phyloP scores from a whole-genome alignment of 2,113 vertebrate genomes.

The Falco punctatus region DNA sequence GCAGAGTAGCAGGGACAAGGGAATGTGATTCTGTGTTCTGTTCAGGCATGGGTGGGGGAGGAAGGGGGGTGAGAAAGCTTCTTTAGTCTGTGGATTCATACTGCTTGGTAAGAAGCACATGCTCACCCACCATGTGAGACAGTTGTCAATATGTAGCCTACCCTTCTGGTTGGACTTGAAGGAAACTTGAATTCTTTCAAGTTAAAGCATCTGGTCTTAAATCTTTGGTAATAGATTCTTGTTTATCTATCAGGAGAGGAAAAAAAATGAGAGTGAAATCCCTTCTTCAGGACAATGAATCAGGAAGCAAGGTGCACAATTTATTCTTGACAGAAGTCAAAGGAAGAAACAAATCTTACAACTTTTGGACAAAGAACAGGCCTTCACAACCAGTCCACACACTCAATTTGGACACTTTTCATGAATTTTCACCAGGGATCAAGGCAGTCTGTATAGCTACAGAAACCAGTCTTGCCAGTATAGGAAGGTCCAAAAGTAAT shows the following conservation, averaged over 20 bases:
- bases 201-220: not conserved
- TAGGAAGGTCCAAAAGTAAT: not conserved
- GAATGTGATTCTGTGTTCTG: not conserved
- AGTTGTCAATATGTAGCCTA: not conserved
- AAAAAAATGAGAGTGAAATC: not conserved
- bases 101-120: not conserved
- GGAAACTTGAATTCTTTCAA: not conserved
- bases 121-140: not conserved
- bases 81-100: not conserved
- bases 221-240: not conserved
- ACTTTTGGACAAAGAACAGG: not conserved
- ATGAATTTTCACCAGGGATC: not conserved
- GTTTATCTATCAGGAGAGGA: not conserved
- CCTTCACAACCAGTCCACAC: not conserved
- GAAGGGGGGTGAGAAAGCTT: accelerated
- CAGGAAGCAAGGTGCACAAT: not conserved
- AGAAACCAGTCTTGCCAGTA: not conserved
- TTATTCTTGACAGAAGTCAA: not conserved
- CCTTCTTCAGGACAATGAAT: not conserved
- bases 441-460: not conserved
- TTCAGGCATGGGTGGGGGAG: not conserved
- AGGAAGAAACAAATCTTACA: not conserved
- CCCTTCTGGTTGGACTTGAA: not conserved
- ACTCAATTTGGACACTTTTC: not conserved
- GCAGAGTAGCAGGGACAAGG: not conserved